Evolutionary conservation across 2,888 invertebrate species (phyloP).

Genomic region (Kuschelorhynchus macadamiae): DNA sequence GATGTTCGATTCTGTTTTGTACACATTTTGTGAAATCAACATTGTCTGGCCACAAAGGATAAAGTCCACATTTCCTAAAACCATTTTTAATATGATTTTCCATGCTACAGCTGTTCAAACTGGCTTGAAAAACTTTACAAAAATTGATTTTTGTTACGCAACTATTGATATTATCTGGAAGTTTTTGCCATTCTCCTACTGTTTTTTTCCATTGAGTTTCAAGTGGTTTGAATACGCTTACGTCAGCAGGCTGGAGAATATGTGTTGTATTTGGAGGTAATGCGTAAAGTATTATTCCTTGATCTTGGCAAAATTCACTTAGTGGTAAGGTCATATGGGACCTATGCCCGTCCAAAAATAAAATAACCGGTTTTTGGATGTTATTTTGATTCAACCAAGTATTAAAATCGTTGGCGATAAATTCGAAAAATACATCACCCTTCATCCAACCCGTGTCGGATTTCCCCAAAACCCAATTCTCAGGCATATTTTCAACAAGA

Average conservation of each 20-base stretch:
- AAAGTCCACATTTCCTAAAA: slow-evolving; percentile 31
- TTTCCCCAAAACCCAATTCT: neutral
- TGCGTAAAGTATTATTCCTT: slow-evolving; percentile 38
- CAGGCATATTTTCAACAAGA: slow-evolving; percentile 12
- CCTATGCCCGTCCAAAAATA: slow-evolving; percentile 25
- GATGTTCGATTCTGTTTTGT: too few relatives aligned
- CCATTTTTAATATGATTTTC: slow-evolving; percentile 25
- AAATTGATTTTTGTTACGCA: slow-evolving; percentile 55
- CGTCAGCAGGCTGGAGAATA: slow-evolving; percentile 56
- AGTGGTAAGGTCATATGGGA: slow-evolving; percentile 34
- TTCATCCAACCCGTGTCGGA: slow-evolving; percentile 53
- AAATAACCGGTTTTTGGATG: slow-evolving; percentile 50
- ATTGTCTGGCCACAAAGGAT: slow-evolving; percentile 20
- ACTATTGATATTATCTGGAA: slow-evolving; percentile 45
- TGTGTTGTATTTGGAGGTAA: slow-evolving; percentile 44
- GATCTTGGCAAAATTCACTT: slow-evolving; percentile 41
- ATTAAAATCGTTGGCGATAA: slow-evolving; percentile 47
- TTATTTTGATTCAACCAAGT: slow-evolving; percentile 41
- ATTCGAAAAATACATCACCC: slow-evolving; percentile 50
- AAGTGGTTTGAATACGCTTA: slow-evolving; percentile 55
- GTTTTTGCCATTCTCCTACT: slow-evolving; percentile 42
- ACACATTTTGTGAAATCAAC: slow-evolving; percentile 19
- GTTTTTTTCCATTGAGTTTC: slow-evolving; percentile 54
- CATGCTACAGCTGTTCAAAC: slow-evolving; percentile 6
- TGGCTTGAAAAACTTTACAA: slow-evolving; percentile 45